Evolutionary conservation across 2,797 vertebrate genomes (phyloP).

Genomic region (Phoxinus dragarum): DNA sequence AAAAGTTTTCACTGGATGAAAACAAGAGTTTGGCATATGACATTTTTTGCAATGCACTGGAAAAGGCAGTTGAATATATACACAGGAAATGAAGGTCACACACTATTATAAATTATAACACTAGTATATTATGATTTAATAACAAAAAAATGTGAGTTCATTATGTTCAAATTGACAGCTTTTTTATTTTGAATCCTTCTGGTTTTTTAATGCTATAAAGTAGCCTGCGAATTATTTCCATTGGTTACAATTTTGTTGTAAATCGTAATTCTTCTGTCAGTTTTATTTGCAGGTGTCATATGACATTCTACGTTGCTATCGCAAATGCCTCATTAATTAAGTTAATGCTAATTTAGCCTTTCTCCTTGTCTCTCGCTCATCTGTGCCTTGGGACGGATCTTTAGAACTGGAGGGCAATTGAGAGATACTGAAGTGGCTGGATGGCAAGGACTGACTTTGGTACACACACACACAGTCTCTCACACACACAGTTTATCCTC

Average conservation of each 20-base stretch:
- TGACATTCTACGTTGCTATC: constrained; percentile 37
- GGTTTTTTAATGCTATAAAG: background rate
- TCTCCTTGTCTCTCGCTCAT: constrained; percentile 38
- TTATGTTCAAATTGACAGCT: background rate
- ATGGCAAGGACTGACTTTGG: constrained; percentile 48
- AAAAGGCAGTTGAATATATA: constrained; percentile 30
- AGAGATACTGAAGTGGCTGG: constrained; percentile 53
- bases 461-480: constrained; percentile 12
- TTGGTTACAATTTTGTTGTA: background rate
- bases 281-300: constrained; percentile 45
- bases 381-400: constrained; percentile 46
- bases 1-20: constrained; percentile 41
- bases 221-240: background rate
- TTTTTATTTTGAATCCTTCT: background rate
- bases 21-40: constrained; percentile 21
- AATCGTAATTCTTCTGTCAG: background rate
- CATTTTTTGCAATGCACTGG: constrained; percentile 5
- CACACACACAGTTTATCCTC: constrained; percentile 28
- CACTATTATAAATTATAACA: background rate
- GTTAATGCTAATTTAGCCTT: constrained; percentile 55
- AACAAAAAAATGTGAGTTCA: background rate
- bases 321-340: constrained; percentile 51
- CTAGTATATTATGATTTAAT: background rate
- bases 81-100: constrained; percentile 20
- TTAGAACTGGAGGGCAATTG: constrained; percentile 52